phyloP scores from a whole-genome alignment of 1,140 invertebrate genomes.

The Belonocnema kinseyi region DNA sequence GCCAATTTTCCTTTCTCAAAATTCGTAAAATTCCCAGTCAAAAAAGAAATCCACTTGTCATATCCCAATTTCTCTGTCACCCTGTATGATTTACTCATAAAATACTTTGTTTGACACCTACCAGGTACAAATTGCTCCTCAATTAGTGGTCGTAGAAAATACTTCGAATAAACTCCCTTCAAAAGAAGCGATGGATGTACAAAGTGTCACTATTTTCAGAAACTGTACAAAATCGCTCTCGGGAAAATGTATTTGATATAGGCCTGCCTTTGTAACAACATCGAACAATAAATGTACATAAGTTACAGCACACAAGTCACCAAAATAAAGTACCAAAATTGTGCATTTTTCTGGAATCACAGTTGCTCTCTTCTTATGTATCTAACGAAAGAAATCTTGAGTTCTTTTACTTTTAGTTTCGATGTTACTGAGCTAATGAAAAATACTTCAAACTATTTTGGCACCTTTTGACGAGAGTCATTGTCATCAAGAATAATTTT shows the following conservation, averaged over 20 bases:
- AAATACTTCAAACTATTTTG: constrained; percentile 18
- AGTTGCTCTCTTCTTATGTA: background rate
- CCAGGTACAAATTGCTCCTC: constrained; percentile 14
- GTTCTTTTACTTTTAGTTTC: constrained; percentile 1
- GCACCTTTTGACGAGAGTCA: constrained; percentile 12
- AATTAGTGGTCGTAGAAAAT: constrained; percentile 17
- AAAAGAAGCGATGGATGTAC: background rate
- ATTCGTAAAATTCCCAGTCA: too few relatives aligned
- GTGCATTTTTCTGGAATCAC: constrained; percentile 12
- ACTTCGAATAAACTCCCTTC: background rate
- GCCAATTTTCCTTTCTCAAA: too few relatives aligned
- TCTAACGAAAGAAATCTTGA: background rate
- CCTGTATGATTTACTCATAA: background rate
- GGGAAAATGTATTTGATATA: constrained; percentile 20
- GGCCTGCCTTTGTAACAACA: constrained; percentile 13
- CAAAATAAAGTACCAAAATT: constrained; percentile 15
- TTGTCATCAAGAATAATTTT: background rate
- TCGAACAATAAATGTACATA: background rate
- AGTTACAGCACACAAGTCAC: constrained; percentile 1
- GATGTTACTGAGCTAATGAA: background rate
- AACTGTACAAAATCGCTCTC: background rate
- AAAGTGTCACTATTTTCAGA: constrained; percentile 1
- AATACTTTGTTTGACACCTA: background rate
- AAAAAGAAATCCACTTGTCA: too few relatives aligned
- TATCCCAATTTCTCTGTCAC: too few relatives aligned